Conservation (phyloP, 2,888 invertebrate species). For the Xylocampa areola region DNA sequence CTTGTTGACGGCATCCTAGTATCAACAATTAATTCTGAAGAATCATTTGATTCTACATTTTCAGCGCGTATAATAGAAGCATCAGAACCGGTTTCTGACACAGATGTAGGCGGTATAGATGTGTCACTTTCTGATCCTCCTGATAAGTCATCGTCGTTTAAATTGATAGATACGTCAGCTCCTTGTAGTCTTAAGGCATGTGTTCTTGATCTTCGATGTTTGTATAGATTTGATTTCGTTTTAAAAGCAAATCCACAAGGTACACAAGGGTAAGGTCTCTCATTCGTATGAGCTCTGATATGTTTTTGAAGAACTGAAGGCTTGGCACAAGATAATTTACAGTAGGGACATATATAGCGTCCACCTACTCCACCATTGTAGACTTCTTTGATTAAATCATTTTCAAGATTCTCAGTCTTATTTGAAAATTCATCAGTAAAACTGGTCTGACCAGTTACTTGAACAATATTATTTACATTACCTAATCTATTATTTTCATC, state of each 20-base stretch:
- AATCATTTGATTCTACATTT: slow-evolving; percentile 75
- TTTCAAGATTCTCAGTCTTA: slow-evolving; percentile 89
- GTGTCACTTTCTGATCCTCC: slow-evolving; percentile 90
- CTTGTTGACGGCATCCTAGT: slow-evolving; percentile 65
- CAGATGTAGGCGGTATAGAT: slow-evolving; percentile 80
- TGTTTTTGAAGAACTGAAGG: slow-evolving; percentile 98
- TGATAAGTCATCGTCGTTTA: slow-evolving; percentile 90
- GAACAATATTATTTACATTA: slow-evolving; percentile 86
- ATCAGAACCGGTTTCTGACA: slow-evolving; percentile 83
- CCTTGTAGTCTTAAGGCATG: slow-evolving; percentile 92
- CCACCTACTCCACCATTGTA: slow-evolving; percentile 87
- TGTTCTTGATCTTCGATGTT: slow-evolving; percentile 95
- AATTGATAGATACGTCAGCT: slow-evolving; percentile 85
- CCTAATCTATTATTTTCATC: slow-evolving; percentile 84
- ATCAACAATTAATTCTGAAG: slow-evolving; percentile 80
- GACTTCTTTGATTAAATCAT: slow-evolving; percentile 86
- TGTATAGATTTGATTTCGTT: slow-evolving; percentile 97
- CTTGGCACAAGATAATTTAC: slow-evolving; percentile 96
- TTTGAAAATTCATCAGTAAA: slow-evolving; percentile 87
- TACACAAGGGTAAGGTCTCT: slow-evolving; percentile 96
- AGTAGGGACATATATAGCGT: slow-evolving; percentile 96
- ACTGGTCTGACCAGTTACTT: slow-evolving; percentile 89
- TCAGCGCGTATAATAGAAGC: slow-evolving; percentile 80
- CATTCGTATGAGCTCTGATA: slow-evolving; percentile 97
- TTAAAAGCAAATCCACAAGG: slow-evolving; percentile 98